Evolutionary conservation across 2,113 vertebrate species (phyloP).

Genomic region (Lichenostomus cassidix): DNA sequence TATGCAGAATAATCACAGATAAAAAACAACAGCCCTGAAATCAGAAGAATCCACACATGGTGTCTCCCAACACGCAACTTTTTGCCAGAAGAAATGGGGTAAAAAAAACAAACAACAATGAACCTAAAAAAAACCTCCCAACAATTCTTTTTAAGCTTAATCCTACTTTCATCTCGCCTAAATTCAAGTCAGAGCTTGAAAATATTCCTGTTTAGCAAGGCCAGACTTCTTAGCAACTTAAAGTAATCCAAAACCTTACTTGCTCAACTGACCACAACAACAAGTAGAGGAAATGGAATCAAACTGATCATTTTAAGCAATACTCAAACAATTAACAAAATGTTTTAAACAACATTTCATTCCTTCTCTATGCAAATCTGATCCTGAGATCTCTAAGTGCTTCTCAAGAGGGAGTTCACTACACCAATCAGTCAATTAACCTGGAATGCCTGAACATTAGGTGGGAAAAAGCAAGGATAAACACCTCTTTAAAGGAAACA

Average conservation of each 20-base stretch:
- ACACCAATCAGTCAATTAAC: neutral
- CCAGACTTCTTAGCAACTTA: neutral
- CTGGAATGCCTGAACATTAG: neutral
- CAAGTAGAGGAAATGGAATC: neutral
- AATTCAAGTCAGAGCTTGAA: constrained; percentile 20
- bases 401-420: neutral
- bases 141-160: neutral
- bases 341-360: neutral
- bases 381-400: neutral
- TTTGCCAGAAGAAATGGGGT: neutral
- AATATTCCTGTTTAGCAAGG: constrained; percentile 1
- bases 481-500: neutral
- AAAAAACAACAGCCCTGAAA: neutral
- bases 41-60: neutral
- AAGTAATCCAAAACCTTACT: neutral
- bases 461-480: neutral
- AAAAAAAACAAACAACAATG: neutral
- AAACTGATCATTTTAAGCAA: neutral
- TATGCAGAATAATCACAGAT: neutral
- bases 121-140: neutral
- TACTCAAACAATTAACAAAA: neutral
- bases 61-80: neutral
- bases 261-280: neutral
- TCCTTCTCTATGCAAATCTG: neutral
- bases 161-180: neutral